Evolutionary conservation across 2,113 vertebrate genomes (phyloP), one percentile per base, ranked within the genome.

Genomic region (Fulica atra): DNA sequence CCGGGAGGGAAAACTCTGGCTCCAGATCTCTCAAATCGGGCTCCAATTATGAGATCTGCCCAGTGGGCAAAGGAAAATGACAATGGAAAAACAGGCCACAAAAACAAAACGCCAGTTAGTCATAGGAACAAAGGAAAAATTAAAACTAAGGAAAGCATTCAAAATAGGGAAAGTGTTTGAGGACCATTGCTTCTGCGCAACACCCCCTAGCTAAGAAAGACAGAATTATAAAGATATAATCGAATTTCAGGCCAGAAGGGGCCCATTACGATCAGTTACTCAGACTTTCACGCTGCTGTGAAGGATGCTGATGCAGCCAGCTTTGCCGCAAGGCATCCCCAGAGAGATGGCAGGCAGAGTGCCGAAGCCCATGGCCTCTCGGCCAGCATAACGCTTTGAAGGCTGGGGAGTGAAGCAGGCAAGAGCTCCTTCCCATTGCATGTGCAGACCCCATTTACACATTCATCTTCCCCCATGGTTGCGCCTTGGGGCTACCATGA

Each of bases 251-350:
- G 38, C 68, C 87, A 94, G 91, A 73, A 94, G 59, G 71, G 9
- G 46, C 69, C 76, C 36, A 81, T 86, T 91, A 81, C 0, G 8
- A 84, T 86, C 91, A 64, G 56, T 74, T 93, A 73, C 72, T 88
- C 69, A 74, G 92, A 38, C 31, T 78, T 83, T 26, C 42, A 33
- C 6, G 3, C 9, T 2, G 8, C 77, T 74, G 89, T 54, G 74
- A 74, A 91, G 86, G 61, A 86, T 78, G 89, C 40, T 78, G 91
- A 56, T 60, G 79, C 71, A 92, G 89, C 78, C 87, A 88, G 87
- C 33, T 70, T 88, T 77, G 85, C 88, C 3, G 0, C 1, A 3
- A 80, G 89, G 89, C 81, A 63, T 82, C 89, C 78, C 87, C 0
- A 1, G 74, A n/a, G 93, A 76, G 36, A 29, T 3, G 33, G 59